Percentiles rank a stretch among this genome's conserved stretches.
phyloP scores from a whole-genome alignment of 2,888 invertebrate genomes.

The Eilema sororculum region DNA sequence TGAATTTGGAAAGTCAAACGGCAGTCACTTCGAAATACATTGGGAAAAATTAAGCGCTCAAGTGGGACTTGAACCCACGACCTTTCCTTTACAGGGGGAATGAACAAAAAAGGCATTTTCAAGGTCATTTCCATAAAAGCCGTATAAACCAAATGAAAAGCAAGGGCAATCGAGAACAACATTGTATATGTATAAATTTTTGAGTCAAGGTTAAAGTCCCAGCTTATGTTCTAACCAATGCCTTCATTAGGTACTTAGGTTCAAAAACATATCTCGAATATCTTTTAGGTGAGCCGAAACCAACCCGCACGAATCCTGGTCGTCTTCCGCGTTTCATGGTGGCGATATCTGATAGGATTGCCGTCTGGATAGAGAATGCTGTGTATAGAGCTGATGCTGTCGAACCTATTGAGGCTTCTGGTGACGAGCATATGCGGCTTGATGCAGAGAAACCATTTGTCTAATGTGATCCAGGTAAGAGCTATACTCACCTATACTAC shows the following conservation, averaged over 20 bases:
- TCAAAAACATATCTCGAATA: neutral
- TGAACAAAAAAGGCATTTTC: no score
- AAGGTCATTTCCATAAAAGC: no score
- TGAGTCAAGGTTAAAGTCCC: no score
- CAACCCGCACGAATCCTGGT: slow-evolving; percentile 76
- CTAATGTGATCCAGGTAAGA: slow-evolving; percentile 1
- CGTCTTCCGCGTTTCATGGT: slow-evolving; percentile 84
- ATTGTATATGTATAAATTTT: no score
- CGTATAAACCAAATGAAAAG: no score
- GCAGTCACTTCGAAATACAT: no score
- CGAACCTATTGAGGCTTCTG: slow-evolving; percentile 63
- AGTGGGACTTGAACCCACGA: no score
- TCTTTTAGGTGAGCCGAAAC: slow-evolving; percentile 76
- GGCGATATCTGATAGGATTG: slow-evolving; percentile 83
- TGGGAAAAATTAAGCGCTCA: no score
- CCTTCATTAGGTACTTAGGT: neutral
- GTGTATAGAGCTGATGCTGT: slow-evolving; percentile 79
- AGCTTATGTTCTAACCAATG: neutral
- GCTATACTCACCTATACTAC: neutral
- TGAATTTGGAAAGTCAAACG: no score
- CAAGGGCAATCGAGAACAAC: no score
- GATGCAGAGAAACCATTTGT: slow-evolving; percentile 69
- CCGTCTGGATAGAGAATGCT: slow-evolving; percentile 83
- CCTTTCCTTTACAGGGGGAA: no score
- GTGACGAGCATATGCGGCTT: slow-evolving; percentile 75